These are phyloP conservation scores for Nasua narica DNA, from an alignment of 2,797 vertebrate genomes.

Conservation along the genomic window DNA sequence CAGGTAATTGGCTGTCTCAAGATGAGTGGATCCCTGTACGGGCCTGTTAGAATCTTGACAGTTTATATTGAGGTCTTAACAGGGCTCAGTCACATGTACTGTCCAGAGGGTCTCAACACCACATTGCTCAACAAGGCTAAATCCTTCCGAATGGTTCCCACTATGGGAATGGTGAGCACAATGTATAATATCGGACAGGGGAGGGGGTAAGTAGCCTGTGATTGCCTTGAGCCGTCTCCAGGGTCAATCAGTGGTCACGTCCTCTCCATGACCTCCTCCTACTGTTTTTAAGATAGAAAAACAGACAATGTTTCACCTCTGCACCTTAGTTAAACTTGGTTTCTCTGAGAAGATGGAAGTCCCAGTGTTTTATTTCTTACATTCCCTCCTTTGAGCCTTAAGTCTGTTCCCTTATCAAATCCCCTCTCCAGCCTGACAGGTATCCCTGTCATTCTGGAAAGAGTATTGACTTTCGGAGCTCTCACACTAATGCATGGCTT, in stretches of 20 bases:
- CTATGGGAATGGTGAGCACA: background rate
- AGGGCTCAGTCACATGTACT: background rate
- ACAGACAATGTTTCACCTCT: background rate
- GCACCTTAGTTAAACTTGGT: background rate
- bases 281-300: background rate
- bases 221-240: too few species aligned
- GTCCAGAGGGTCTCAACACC: background rate
- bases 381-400: background rate
- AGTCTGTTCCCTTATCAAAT: background rate
- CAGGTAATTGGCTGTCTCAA: background rate
- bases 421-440: background rate
- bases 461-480: background rate
- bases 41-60: background rate
- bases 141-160: background rate
- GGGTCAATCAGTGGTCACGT: background rate
- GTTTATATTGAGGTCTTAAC: background rate
- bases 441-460: background rate
- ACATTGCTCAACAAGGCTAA: background rate
- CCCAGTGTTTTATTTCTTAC: background rate
- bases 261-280: background rate
- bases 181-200: background rate
- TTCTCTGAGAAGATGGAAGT: background rate
- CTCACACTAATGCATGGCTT: background rate
- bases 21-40: background rate
- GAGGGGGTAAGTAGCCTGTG: background rate